Evolutionary conservation across 2,888 invertebrate species (phyloP).

Genomic region (Leucophora obtusa): DNA sequence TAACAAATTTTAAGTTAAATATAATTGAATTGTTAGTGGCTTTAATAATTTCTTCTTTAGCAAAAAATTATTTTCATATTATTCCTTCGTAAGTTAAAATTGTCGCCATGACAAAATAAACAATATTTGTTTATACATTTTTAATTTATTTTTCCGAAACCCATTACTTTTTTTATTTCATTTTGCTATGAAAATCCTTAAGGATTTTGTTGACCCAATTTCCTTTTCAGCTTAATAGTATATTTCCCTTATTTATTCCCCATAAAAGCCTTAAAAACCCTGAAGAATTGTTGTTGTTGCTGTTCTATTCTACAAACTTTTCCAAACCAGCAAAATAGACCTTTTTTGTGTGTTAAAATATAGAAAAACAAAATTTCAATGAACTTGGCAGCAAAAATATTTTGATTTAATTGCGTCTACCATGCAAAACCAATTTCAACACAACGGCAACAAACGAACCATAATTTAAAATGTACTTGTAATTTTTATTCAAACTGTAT

Average conservation of each 20-base stretch:
- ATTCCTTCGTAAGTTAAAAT: slow-evolving; percentile 10
- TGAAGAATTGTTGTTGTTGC: slow-evolving; percentile 15
- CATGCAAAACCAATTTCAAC: slow-evolving; percentile 64
- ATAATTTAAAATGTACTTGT: slow-evolving; percentile 35
- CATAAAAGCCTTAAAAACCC: slow-evolving; percentile 4
- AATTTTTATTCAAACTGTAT: background rate
- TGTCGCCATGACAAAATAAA: slow-evolving; percentile 50
- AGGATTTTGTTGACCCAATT: slow-evolving; percentile 61
- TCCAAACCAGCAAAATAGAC: background rate
- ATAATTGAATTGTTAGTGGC: too few relatives aligned
- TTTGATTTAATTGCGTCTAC: slow-evolving; percentile 68
- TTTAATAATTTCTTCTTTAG: too few relatives aligned
- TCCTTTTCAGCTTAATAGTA: slow-evolving; percentile 41
- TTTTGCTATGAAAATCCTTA: slow-evolving; percentile 40
- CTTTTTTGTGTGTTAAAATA: slow-evolving; percentile 14
- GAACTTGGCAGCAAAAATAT: slow-evolving; percentile 66
- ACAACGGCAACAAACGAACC: slow-evolving; percentile 9
- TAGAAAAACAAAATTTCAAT: slow-evolving; percentile 61
- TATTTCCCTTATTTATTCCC: slow-evolving; percentile 44
- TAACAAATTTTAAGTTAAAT: too few relatives aligned
- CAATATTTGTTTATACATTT: slow-evolving; percentile 32
- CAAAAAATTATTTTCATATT: background rate
- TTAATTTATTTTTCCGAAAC: slow-evolving; percentile 30
- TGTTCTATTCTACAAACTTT: background rate
- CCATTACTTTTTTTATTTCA: background rate